Conservation (phyloP, 2,888 invertebrate genomes). For the Lagria hirta region DNA sequence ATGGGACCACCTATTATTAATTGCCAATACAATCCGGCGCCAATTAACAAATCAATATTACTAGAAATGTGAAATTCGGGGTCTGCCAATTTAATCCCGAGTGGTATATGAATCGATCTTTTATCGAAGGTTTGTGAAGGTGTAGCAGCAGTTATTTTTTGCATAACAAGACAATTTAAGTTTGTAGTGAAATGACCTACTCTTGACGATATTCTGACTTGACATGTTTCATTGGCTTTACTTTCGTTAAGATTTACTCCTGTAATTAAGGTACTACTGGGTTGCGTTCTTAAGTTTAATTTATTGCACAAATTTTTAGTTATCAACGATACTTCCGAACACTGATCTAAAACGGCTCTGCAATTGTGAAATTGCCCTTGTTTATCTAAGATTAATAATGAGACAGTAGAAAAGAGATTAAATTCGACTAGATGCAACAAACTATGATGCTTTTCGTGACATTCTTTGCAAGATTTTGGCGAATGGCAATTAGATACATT, state of each 20-base stretch:
- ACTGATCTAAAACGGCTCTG: neutral
- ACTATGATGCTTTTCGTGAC: no score
- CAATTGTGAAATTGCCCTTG: neutral
- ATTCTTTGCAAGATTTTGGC: no score
- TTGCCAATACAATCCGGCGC: neutral
- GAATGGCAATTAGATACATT: no score
- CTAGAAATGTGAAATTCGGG: neutral
- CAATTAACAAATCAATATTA: conserved; percentile 1
- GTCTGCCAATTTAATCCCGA: neutral
- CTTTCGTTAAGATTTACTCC: neutral
- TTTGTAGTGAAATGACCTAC: neutral
- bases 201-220: neutral
- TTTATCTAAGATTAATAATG: no score
- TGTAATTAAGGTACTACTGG: neutral
- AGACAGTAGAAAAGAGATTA: no score
- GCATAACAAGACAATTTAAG: neutral
- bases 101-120: neutral
- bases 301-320: neutral
- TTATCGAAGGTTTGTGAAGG: neutral
- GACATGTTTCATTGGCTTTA: neutral
- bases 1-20: neutral
- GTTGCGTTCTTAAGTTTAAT: neutral
- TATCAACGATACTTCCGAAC: neutral
- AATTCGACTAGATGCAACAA: no score
- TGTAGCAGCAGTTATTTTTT: neutral